Evolutionary conservation across 2,113 vertebrate genomes (phyloP), one percentile per base, ranked within the genome.

Genomic region (Hippocampus comes): DNA sequence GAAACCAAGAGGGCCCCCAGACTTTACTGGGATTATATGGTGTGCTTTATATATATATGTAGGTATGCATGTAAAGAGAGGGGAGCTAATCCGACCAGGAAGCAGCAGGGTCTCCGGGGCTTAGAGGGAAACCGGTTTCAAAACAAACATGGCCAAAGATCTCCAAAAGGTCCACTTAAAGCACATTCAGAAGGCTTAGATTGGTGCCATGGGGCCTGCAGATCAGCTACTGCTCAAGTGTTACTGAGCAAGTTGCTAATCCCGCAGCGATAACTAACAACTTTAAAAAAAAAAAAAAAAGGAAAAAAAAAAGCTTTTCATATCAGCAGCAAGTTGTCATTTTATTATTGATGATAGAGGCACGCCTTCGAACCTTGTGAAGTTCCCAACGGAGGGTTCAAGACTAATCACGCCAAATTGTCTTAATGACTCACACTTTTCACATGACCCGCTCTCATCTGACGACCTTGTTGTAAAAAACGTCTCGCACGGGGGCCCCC

Each of bases 31-130:
- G 90, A 87, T 89, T 83, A 87, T 60, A 80, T 82, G 74, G 81
- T 75, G 73, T 51, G 82, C 81, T 79, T 87, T 88, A 89, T 87
- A 91, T 88, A 91, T 88, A 91, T 89, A 91, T 90, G 83, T 74
- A 86, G 89, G 86, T 86, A 89, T 91, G 88, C 84, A 84, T 77
- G 72, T 83, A 86, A 87, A 85, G 86, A 88, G 77, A 72, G 70
- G 61, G 70, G 53, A 74, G 78, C 81, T 92, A 86, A 93, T 92
- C 84, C 77, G 70, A 67, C 46, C 46, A 27, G 69, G 59, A 91
- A 86, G 73, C 75, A 74, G 72, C 72, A 70, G 79, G 68, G 82
- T 64, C 55, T 71, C 68, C 57, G 65, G 74, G 83, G 67, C 73
- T 88, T 88, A 90, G 86, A 78, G 41, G 71, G 72, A 77, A 38